Conservation (phyloP, 2,888 invertebrate species). For the Erebia epiphron region DNA sequence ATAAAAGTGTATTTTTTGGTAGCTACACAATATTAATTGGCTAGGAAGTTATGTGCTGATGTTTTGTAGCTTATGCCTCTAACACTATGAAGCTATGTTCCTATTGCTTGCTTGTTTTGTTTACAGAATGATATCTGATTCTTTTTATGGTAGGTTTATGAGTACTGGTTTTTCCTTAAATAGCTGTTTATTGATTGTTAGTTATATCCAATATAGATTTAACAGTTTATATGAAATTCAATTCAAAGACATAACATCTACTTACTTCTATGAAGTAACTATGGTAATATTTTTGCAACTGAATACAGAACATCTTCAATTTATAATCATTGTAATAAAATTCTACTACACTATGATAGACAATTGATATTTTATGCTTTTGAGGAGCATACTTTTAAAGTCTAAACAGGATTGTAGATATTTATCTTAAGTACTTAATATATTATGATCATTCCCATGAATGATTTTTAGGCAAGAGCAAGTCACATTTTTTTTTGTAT, state of each 20-base stretch:
- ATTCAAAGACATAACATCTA: too few species aligned
- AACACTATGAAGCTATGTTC: not conserved
- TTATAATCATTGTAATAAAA: not conserved
- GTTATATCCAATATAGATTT: too few species aligned
- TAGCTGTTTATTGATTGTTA: not conserved
- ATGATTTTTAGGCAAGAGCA: too few species aligned
- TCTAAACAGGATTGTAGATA: too few species aligned
- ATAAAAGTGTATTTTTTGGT: not conserved
- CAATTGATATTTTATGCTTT: too few species aligned
- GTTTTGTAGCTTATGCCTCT: conserved; percentile 10
- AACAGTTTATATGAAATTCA: too few species aligned
- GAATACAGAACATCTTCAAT: not conserved
- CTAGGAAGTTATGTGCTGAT: conserved; percentile 2
- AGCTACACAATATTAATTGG: conserved; percentile 15
- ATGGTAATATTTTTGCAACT: not conserved
- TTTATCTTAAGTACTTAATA: too few species aligned
- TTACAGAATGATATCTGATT: conserved; percentile 6
- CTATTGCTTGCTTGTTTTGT: conserved; percentile 18
- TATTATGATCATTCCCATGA: too few species aligned
- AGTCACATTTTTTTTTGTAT: too few species aligned
- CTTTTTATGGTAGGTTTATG: not conserved
- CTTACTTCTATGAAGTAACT: too few species aligned
- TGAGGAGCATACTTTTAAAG: too few species aligned
- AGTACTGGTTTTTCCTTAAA: not conserved
- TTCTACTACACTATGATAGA: too few species aligned